Evolutionary conservation across 2,113 vertebrate genomes (phyloP), one percentile per base, ranked within the genome.

Genomic region (Notothenia rossii): DNA sequence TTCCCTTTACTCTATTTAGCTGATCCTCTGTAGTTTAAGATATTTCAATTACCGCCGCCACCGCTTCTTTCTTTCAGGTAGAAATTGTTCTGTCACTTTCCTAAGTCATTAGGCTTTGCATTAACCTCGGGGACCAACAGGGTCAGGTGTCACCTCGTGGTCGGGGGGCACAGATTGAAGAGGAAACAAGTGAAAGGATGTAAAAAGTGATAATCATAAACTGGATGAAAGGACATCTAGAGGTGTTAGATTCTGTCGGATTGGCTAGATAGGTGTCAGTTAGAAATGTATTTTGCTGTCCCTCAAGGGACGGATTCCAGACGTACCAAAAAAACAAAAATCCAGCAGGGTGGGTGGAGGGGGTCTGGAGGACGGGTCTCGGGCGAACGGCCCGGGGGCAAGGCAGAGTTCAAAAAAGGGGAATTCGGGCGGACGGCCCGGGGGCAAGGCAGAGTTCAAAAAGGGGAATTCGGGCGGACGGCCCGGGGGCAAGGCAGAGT

Each of bases 231-330:
- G 72, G 58, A 7, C 3, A 92, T 89, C 85, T 90, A 87, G 80
- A 94, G 90, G 75, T 61, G 77, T 79, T 76, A 72, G 86, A 86
- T 81, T 86, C 51, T 72, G 81, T 80, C 64, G 75, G 66, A 81
- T 72, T 2, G 65, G 43, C 76, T 68, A 84, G 45, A 62, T 77
- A 81, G 25, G 86, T 83, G 33, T 83, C 72, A 84, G 69, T 73
- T 74, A 50, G 72, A 58, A 90, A 75, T 80, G 51, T 59, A 45
- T 18, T 29, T 29, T 66, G 78, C 45, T 10, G 72, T 75, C 54
- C n/a, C n/a, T n/a, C n/a, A n/a, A n/a, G n/a, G n/a, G n/a, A n/a
- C n/a, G n/a, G n/a, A n/a, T n/a, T n/a, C n/a, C n/a, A n/a, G n/a
- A n/a, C n/a, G n/a, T n/a, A n/a, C n/a, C n/a, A n/a, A n/a, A n/a